A percentile compares a stretch with the other conserved stretches of the same genome.
phyloP scores from a whole-genome alignment of 2,113 vertebrate genomes.

The Spea multiplicata region DNA sequence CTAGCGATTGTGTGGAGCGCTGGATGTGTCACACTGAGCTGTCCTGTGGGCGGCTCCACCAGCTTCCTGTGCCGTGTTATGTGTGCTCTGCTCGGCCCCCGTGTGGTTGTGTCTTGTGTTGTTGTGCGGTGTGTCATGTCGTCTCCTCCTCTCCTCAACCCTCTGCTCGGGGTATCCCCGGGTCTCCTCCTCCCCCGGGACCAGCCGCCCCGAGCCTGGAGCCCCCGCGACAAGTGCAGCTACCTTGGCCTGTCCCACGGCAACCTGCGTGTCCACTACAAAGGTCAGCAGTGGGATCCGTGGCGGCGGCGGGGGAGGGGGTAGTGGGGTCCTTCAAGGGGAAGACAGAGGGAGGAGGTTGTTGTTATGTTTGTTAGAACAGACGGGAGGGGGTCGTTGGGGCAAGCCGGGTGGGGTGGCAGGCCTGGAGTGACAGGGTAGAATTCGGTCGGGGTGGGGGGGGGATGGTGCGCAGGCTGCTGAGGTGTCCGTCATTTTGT shows the following conservation, averaged over 20 bases:
- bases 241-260: constrained; percentile 97
- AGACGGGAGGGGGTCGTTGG: neutral
- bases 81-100: constrained; percentile 58
- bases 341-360: neutral
- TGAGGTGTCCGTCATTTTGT: neutral
- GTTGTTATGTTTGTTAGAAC: neutral
- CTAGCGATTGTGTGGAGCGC: neutral
- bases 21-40: constrained; percentile 3
- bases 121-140: constrained; percentile 39
- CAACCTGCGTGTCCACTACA: constrained; percentile 97
- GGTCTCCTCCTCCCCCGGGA: constrained; percentile 56
- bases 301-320: neutral
- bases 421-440: neutral
- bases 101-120: constrained; percentile 36
- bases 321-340: neutral
- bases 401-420: neutral
- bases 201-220: constrained; percentile 92
- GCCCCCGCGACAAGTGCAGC: constrained; percentile 98
- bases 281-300: constrained; percentile 73
- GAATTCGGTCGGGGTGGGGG: neutral
- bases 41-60: constrained; percentile 44
- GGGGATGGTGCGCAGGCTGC: too few relatives aligned
- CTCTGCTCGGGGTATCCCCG: constrained; percentile 25
- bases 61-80: constrained; percentile 50
- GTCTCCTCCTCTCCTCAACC: constrained; percentile 17